Evolutionary conservation across 2,888 invertebrate species (phyloP).

Genomic region (Oxyscelio sp.): DNA sequence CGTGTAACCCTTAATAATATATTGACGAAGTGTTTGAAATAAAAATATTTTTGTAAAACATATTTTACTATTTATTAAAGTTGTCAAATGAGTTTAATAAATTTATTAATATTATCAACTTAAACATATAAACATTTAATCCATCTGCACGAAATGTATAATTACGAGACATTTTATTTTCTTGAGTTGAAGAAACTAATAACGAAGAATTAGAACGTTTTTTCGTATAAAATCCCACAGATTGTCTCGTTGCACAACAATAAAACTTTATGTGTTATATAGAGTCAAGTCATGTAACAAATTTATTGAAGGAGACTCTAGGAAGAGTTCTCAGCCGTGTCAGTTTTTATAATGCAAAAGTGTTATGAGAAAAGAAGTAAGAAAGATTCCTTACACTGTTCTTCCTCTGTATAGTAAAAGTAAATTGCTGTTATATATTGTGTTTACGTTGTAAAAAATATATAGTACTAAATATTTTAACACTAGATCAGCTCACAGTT

Average conservation of each 20-base stretch:
- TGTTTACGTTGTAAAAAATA: slow-evolving; percentile 21
- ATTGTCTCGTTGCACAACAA: slow-evolving; percentile 18
- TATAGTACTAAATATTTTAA: slow-evolving; percentile 27
- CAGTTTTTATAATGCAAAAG: slow-evolving; percentile 43
- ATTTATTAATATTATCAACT: too few relatives aligned
- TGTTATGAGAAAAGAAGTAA: slow-evolving; percentile 24
- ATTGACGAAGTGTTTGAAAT: too few relatives aligned
- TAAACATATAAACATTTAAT: too few relatives aligned
- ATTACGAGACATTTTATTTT: too few relatives aligned
- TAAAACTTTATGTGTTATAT: slow-evolving; percentile 32
- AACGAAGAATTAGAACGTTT: too few relatives aligned
- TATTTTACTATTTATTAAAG: too few relatives aligned
- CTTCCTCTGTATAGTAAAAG: slow-evolving; percentile 20
- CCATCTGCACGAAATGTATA: too few relatives aligned
- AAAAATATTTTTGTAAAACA: too few relatives aligned
- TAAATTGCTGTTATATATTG: slow-evolving; percentile 19
- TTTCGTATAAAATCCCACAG: too few relatives aligned
- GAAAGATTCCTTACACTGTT: slow-evolving; percentile 15
- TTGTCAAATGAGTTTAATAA: too few relatives aligned
- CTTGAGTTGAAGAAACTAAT: too few relatives aligned
- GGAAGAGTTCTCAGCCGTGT: slow-evolving; percentile 31
- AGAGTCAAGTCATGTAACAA: slow-evolving; percentile 37
- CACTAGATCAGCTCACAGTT: slow-evolving; percentile 14
- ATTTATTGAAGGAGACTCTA: slow-evolving; percentile 40
- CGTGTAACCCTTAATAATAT: too few relatives aligned